Evolutionary conservation across 2,888 invertebrate species (phyloP).

Genomic region (Heliconius hortense): DNA sequence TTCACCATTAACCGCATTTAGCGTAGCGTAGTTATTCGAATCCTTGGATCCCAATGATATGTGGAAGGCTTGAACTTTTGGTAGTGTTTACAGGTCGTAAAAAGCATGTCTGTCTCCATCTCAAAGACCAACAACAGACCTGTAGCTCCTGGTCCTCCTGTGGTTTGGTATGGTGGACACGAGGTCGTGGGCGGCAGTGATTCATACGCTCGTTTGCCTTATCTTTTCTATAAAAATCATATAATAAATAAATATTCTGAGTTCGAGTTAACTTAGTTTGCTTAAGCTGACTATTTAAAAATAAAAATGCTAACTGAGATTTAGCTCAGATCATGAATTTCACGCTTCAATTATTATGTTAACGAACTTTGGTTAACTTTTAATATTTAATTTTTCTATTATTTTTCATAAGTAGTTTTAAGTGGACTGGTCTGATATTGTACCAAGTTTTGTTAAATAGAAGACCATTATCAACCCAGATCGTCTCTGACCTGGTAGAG

Average conservation of each 20-base stretch:
- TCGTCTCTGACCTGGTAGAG: not conserved
- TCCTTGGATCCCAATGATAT: too few species aligned
- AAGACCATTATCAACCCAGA: not conserved
- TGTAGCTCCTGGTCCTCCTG: too few species aligned
- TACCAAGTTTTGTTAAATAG: not conserved
- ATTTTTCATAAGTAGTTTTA: constrained; percentile 15
- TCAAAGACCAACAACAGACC: too few species aligned
- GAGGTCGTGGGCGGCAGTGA: too few species aligned
- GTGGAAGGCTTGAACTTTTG: too few species aligned
- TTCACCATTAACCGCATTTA: too few species aligned
- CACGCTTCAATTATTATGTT: constrained; percentile 18
- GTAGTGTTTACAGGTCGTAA: too few species aligned
- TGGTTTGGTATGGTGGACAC: too few species aligned
- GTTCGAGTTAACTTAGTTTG: constrained; percentile 3
- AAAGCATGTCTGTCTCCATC: too few species aligned
- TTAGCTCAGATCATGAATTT: constrained; percentile 17
- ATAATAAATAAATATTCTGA: not conserved
- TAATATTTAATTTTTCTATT: constrained; percentile 5
- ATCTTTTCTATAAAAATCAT: too few species aligned
- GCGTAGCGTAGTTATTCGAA: too few species aligned
- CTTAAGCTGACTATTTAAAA: constrained; percentile 16
- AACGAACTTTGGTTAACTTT: constrained; percentile 17
- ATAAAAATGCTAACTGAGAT: constrained; percentile 9
- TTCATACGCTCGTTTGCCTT: too few species aligned
- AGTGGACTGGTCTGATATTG: constrained; percentile 8